Base-by-base conservation (phyloP, 2,113 vertebrate genomes). In the Indicator indicator region DNA sequence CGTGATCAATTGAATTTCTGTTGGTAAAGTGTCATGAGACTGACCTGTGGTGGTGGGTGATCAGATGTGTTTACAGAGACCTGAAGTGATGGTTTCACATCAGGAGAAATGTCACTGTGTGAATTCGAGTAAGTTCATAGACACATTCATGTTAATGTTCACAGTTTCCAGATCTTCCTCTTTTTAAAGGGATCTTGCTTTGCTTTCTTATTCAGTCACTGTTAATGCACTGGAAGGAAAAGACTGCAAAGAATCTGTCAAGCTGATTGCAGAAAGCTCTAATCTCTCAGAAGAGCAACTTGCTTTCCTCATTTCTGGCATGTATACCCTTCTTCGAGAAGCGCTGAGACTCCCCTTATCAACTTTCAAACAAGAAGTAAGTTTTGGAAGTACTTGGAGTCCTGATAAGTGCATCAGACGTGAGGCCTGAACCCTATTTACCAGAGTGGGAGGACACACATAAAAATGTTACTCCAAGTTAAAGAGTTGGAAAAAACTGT, bases 141-240 rank as follows among this genome's bases (percentile, higher is more conserved):
- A 55, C 2, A 3, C 17, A 14, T 42, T n/a, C 38, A 16, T 38
- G 27, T 75, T 62, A 30, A n/a, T 18, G n/a, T 58, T 67, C 11
- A 6, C 1, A 1, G 11, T 85, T 32, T 84, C 54, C 36, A 40
- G 5, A 21, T 50, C n/a, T 59, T 70, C 38, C n/a, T 40, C 13
- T 46, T 73, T 86, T 54, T 78, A 64, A 84, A 77, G 28, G 26
- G 36, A 42, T 79, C 42, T 83, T 93, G 38, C 44, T 40, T 65
- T 89, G n/a, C 16, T 75, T 78, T 50, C 88, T 92, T 76, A 55
- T 94, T 64, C 84, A 99, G 99, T 98, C 78, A 97, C 99, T 67
- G 98, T 99, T 52, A 97, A 97, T 38, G 98, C 98, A 5, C 48
- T 99, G 88, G 98, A 98, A 94, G 99, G 98, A 62, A 98, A 98